Evolutionary conservation across 2,113 vertebrate genomes (phyloP).

Genomic region (Jaculus jaculus): DNA sequence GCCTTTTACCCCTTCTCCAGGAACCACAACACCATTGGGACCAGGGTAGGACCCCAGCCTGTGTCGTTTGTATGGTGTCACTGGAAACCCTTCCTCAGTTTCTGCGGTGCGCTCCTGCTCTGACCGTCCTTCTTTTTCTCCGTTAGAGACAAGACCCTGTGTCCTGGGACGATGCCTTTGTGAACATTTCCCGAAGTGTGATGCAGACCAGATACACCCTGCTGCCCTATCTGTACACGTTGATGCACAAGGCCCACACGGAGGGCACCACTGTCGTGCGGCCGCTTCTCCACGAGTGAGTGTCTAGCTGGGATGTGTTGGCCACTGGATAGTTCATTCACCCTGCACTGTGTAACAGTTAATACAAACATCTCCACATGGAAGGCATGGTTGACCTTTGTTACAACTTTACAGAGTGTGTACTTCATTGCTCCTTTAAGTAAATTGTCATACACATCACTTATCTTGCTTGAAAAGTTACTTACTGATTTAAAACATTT

Average conservation of each 20-base stretch:
- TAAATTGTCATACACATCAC: not conserved
- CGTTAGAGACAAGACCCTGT: conserved; percentile 93
- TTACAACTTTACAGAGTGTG: not conserved
- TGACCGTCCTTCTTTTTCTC: not conserved
- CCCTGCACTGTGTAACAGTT: accelerated
- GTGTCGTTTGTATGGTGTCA: too few species aligned
- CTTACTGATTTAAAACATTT: not conserved
- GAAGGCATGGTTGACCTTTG: not conserved
- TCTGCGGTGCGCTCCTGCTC: not conserved
- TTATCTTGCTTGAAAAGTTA: not conserved
- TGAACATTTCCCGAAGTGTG: conserved; percentile 79
- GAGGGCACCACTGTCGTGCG: conserved; percentile 90
- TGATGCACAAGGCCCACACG: conserved; percentile 89
- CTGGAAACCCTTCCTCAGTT: too few species aligned
- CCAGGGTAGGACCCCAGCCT: too few species aligned
- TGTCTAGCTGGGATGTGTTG: conserved; percentile 30
- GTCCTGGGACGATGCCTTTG: conserved; percentile 83
- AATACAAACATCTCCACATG: not conserved
- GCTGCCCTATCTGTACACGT: conserved; percentile 92
- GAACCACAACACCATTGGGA: too few species aligned
- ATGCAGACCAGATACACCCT: conserved; percentile 91
- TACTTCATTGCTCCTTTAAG: not conserved
- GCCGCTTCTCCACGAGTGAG: conserved; percentile 95
- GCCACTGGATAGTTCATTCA: not conserved
- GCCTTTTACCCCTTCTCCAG: too few species aligned